Conservation (phyloP, 2,888 invertebrate genomes). For the Dynastes maya region DNA sequence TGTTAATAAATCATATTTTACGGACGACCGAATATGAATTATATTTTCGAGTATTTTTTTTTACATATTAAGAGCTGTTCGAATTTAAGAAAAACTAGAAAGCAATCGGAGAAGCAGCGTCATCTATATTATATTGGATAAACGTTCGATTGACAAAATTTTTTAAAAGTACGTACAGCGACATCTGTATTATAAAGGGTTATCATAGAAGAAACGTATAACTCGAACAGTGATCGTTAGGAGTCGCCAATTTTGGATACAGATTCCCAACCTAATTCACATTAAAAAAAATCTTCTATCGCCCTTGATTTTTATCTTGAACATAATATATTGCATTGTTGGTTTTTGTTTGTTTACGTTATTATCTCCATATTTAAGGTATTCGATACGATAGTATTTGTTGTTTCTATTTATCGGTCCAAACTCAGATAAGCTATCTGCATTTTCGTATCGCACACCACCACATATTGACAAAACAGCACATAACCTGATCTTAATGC, state of each 20-base stretch:
- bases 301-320: neutral
- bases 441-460: neutral
- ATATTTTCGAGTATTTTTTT: too few relatives aligned
- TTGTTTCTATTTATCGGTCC: neutral
- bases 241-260: too few relatives aligned
- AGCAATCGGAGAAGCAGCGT: neutral
- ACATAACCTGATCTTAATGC: neutral
- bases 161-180: too few relatives aligned
- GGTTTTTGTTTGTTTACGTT: conserved; percentile 10
- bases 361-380: conserved; percentile 8
- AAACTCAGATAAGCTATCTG: neutral
- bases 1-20: conserved; percentile 22
- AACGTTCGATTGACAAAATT: too few relatives aligned
- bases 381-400: neutral
- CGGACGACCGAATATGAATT: neutral
- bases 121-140: neutral
- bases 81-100: too few relatives aligned
- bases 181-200: too few relatives aligned
- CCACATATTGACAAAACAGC: neutral
- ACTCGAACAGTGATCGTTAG: too few relatives aligned
- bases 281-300: neutral
- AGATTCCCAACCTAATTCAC: too few relatives aligned
- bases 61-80: too few relatives aligned
- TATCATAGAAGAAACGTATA: too few relatives aligned
- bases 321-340: neutral